These are phyloP conservation scores for Lasiommata megera DNA, from an alignment of 2,888 invertebrate genomes.

Conservation along the genomic window DNA sequence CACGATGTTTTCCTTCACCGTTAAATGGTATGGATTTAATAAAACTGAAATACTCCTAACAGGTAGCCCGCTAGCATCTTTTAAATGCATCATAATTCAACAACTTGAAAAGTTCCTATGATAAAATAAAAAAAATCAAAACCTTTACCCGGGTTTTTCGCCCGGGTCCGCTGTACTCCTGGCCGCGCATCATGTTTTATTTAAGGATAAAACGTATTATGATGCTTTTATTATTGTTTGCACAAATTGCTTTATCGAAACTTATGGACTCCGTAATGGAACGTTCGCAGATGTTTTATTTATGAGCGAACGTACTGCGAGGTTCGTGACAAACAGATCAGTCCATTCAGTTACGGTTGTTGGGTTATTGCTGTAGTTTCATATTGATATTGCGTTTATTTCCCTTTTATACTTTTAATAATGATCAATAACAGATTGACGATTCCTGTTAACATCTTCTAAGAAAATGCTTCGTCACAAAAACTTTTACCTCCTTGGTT, in stretches of 20 bases:
- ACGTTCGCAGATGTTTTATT: slow-evolving; percentile 5
- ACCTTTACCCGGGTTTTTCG: too few species aligned
- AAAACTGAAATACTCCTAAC: too few species aligned
- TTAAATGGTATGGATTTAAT: too few species aligned
- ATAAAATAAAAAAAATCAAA: too few species aligned
- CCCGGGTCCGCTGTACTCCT: too few species aligned
- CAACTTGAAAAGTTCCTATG: too few species aligned
- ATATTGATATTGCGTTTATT: not conserved
- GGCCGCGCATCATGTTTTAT: not conserved
- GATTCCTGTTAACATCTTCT: too few species aligned
- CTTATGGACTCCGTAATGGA: slow-evolving; percentile 10
- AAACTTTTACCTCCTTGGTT: too few species aligned
- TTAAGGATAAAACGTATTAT: not conserved
- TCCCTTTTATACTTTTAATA: not conserved
- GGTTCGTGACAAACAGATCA: not conserved
- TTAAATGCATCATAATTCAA: too few species aligned
- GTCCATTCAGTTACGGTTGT: not conserved
- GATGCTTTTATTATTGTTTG: slow-evolving; percentile 4
- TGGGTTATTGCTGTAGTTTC: not conserved
- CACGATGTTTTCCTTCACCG: too few species aligned
- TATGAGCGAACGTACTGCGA: slow-evolving; percentile 1
- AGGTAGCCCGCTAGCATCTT: too few species aligned
- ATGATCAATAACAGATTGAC: not conserved
- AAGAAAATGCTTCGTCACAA: too few species aligned
- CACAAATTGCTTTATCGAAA: slow-evolving; percentile 11